Evolutionary conservation across 2,888 invertebrate species (phyloP).

Genomic region (Melanargia galathea): DNA sequence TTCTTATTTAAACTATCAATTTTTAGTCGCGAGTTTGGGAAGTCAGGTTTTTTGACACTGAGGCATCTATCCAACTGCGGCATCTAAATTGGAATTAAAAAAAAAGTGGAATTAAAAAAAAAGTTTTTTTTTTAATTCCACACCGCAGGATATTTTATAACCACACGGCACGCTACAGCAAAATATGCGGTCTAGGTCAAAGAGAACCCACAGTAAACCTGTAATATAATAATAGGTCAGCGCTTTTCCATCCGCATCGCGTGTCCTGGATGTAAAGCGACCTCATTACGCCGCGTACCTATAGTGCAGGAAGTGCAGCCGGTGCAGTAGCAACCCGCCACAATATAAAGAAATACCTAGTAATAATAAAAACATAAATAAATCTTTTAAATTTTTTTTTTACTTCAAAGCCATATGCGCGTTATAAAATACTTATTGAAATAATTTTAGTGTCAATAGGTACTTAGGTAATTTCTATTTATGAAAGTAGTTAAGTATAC

Average conservation of each 20-base stretch:
- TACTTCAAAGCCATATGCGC: too few species aligned
- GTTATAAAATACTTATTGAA: too few species aligned
- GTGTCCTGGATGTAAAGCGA: conserved; percentile 37
- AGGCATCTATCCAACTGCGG: too few species aligned
- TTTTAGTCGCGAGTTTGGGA: too few species aligned
- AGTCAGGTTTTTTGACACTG: too few species aligned
- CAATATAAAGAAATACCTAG: background rate
- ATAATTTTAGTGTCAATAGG: too few species aligned
- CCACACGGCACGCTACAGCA: conserved; percentile 25
- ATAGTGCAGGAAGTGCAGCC: conserved; percentile 21
- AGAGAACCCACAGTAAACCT: conserved; percentile 36
- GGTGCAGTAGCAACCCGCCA: background rate
- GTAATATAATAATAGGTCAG: conserved; percentile 39
- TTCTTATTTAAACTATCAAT: too few species aligned
- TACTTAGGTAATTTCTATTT: too few species aligned
- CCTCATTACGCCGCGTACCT: conserved; percentile 23
- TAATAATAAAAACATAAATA: background rate
- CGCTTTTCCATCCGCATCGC: conserved; percentile 35
- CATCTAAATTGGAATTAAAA: too few species aligned
- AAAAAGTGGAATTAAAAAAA: too few species aligned
- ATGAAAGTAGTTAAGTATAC: too few species aligned
- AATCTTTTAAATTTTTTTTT: background rate
- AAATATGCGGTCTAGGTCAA: conserved; percentile 36
- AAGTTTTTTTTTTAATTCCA: background rate
- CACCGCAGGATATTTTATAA: background rate